A percentile compares a stretch with the other conserved stretches of the same genome.
These are phyloP conservation scores for Vanessa atalanta DNA, from an alignment of 1,140 invertebrate genomes.

Conservation along the genomic window DNA sequence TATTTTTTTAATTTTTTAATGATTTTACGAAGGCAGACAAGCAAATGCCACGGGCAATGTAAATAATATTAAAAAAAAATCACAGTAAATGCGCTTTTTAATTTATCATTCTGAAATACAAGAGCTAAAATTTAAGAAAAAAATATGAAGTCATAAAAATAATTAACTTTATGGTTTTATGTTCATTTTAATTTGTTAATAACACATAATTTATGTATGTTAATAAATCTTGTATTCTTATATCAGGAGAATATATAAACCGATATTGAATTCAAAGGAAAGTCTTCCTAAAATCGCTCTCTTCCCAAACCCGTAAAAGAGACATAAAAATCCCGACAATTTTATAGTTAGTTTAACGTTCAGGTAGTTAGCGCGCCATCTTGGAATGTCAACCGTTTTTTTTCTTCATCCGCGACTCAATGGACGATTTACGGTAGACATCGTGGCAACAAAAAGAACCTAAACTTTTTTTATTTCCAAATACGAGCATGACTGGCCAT, in stretches of 20 bases:
- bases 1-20: too few species aligned
- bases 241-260: not conserved
- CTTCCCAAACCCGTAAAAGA: conserved; percentile 38
- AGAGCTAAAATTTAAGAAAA: too few species aligned
- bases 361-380: conserved; percentile 51
- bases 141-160: too few species aligned
- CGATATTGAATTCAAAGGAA: not conserved
- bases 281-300: conserved; percentile 17
- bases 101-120: too few species aligned
- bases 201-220: not conserved
- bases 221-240: not conserved
- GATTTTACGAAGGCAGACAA: too few species aligned
- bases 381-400: conserved; percentile 52
- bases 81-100: too few species aligned
- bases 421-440: conserved; percentile 67
- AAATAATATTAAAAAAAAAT: too few species aligned
- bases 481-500: conserved; percentile 41
- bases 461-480: conserved; percentile 45
- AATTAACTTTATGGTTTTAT: too few species aligned
- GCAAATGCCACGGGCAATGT: too few species aligned
- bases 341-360: conserved; percentile 45
- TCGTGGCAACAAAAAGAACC: conserved; percentile 58
- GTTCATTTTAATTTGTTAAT: too few species aligned
- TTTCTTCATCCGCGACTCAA: conserved; percentile 48
- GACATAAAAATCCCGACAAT: conserved; percentile 43